Percentiles rank a stretch among this genome's conserved stretches.
Conservation (phyloP, 2,113 vertebrate species). For the Tringa solitaria region DNA sequence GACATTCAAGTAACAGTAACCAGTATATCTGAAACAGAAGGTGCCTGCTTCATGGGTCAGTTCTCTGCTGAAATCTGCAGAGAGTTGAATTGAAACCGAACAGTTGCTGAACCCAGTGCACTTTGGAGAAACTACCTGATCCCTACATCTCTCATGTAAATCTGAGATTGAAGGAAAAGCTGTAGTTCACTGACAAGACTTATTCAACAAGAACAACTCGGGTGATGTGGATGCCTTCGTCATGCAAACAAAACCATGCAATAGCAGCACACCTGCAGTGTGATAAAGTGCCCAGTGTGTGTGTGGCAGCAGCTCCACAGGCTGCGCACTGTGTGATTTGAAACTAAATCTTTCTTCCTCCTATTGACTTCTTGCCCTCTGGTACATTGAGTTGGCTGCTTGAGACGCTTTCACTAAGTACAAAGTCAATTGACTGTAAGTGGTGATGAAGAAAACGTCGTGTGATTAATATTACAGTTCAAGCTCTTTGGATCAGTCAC, state of each 20-base stretch:
- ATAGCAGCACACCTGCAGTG: fast-evolving
- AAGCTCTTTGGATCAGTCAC: constrained; percentile 69
- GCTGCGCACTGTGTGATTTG: constrained; percentile 3
- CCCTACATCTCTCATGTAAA: neutral
- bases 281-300: neutral
- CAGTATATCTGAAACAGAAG: neutral
- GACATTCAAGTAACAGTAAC: neutral
- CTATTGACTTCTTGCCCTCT: constrained; percentile 67
- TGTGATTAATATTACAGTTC: constrained; percentile 72
- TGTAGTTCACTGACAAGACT: neutral
- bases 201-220: neutral
- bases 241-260: neutral
- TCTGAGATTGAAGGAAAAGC: neutral
- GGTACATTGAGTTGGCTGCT: constrained; percentile 53
- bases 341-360: constrained; percentile 61
- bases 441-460: constrained; percentile 60
- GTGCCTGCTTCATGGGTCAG: neutral
- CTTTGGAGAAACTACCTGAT: neutral
- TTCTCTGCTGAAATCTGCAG: neutral
- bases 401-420: constrained; percentile 66
- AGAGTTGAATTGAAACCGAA: neutral
- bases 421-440: constrained; percentile 75
- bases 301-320: neutral
- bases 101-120: neutral
- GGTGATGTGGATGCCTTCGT: neutral